Evolutionary conservation across 2,888 invertebrate genomes (phyloP), one percentile per base, ranked within the genome.

Genomic region (Polietes domitor): DNA sequence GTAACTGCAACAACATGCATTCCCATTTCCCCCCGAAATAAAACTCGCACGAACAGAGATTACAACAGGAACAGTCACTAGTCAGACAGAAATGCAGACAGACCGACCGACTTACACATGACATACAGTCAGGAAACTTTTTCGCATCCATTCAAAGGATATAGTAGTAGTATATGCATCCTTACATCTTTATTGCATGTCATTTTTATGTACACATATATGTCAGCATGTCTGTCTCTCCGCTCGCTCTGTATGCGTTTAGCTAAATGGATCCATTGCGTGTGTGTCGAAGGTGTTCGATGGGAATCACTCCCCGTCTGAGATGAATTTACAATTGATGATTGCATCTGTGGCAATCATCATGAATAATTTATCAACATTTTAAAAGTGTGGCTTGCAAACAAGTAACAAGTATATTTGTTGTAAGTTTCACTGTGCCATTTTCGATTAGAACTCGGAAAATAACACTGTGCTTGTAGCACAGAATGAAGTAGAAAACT

Each of bases 311-410:
- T 58, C n/a, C n/a, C n/a, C 26, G 58, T 15, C 26, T 26, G 58
- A 26, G 58, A 26, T 26, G 26, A 58, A 26, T 12, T 65, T 65
- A 65, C 41, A 10, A 10, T 21, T 61, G 24, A 43, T 68, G 68
- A 28, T 61, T 61, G 28, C 61, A 28, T 32, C 17, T 24, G 32
- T 32, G 28, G 19, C 28, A 61, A 68, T 43, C 43, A 43, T 68
- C 68, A 68, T 68, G 43, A 68, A 68, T 68, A 43, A 68, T 68
- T 68, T 68, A 68, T 68, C 6, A 43, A 12, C 65, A 41, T 32
- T 58, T 15, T 2, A 26, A 10, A 1, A 58, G 19, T 5, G 26
- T 41, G n/a, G n/a, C n/a, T n/a, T n/a, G n/a, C 47, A 5, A 47
- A 12, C 4, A 37, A n/a, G n/a, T 37, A 37, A 37, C 37, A 37